A percentile compares a stretch with the other conserved stretches of the same genome.
Conservation (phyloP, 1,140 invertebrate genomes). For the Odontomachus brunneus region DNA sequence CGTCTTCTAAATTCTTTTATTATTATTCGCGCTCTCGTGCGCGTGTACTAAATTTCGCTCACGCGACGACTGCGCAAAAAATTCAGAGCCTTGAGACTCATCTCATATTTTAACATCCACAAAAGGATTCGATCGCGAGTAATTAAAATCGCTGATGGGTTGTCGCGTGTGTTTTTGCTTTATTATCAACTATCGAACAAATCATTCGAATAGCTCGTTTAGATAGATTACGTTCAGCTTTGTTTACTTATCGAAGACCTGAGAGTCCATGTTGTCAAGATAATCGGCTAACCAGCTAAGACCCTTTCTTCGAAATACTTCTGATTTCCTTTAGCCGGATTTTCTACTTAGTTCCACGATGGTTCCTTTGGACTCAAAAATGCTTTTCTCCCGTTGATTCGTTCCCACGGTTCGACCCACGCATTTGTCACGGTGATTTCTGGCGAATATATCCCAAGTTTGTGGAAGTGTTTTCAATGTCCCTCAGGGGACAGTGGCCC, state of each 20-base stretch:
- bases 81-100: not conserved
- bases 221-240: not conserved
- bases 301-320: not conserved
- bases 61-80: not conserved
- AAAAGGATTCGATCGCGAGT: not conserved
- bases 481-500: not conserved
- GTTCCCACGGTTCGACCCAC: not conserved
- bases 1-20: too few relatives aligned
- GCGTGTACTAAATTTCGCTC: too few relatives aligned
- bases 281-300: not conserved
- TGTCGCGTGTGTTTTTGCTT: not conserved
- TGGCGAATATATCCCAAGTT: not conserved
- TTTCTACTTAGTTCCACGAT: not conserved
- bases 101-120: not conserved
- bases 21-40: too few relatives aligned
- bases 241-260: not conserved
- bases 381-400: conserved; percentile 18
- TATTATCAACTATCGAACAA: not conserved
- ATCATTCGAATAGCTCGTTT: not conserved
- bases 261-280: not conserved
- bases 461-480: not conserved
- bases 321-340: not conserved
- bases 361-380: not conserved
- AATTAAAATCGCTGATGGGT: not conserved
- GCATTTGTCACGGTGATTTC: conserved; percentile 40